phyloP scores from a whole-genome alignment of 1,140 invertebrate species.

The Ridgeia piscesae region DNA sequence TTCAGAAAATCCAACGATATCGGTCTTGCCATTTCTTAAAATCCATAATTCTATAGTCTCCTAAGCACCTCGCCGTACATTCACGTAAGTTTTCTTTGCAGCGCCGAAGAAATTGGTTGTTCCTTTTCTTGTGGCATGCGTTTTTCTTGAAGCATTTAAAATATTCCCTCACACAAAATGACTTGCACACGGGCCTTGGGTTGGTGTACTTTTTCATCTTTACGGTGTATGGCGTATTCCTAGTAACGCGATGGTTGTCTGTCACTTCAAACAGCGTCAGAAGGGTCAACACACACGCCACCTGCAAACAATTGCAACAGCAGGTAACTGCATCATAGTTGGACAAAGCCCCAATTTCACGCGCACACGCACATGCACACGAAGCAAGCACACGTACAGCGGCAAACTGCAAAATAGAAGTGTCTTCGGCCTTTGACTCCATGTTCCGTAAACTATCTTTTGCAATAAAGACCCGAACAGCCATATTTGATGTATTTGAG shows the following conservation, averaged over 20 bases:
- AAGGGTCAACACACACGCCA: not conserved
- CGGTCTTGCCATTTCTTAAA: not conserved
- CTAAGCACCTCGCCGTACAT: not conserved
- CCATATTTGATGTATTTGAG: too few relatives aligned
- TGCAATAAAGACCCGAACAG: too few relatives aligned
- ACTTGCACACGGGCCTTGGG: not conserved
- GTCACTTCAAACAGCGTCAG: not conserved
- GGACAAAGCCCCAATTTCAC: too few relatives aligned
- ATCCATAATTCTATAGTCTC: not conserved
- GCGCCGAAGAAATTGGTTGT: not conserved
- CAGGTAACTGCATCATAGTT: not conserved
- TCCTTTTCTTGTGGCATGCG: not conserved
- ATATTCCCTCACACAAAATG: not conserved
- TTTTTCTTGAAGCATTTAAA: not conserved
- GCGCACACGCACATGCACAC: too few relatives aligned
- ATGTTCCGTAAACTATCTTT: too few relatives aligned
- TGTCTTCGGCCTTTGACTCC: too few relatives aligned
- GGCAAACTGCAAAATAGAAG: too few relatives aligned
- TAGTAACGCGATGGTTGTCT: not conserved
- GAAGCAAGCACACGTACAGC: too few relatives aligned
- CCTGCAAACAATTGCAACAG: not conserved
- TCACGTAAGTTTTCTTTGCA: not conserved
- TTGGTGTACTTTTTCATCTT: not conserved
- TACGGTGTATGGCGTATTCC: too few relatives aligned
- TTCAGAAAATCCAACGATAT: not conserved